Conservation (phyloP, 2,888 invertebrate species). For the Agrochola circellaris region DNA sequence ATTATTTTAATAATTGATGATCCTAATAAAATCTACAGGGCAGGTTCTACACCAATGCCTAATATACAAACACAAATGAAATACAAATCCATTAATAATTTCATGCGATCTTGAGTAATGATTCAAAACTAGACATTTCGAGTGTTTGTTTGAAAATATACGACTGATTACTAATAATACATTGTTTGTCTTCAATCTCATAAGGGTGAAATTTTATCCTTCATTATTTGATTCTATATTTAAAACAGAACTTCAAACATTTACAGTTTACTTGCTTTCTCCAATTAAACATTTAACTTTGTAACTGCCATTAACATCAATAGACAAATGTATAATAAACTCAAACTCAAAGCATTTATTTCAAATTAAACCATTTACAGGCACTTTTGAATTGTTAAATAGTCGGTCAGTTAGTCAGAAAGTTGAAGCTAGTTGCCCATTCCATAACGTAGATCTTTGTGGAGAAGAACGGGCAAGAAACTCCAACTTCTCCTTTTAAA, state of each 20-base stretch:
- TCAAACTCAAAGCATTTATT: too few relatives aligned
- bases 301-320: slow-evolving; percentile 13
- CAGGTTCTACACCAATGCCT: not conserved
- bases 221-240: slow-evolving; percentile 6
- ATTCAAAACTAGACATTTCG: not conserved
- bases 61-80: not conserved
- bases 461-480: too few relatives aligned
- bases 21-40: not conserved
- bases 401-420: too few relatives aligned
- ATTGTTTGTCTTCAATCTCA: not conserved
- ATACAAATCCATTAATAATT: not conserved
- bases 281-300: slow-evolving; percentile 33
- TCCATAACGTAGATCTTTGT: too few relatives aligned
- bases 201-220: not conserved
- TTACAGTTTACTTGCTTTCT: slow-evolving; percentile 1
- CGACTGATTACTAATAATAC: not conserved
- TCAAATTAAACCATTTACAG: too few relatives aligned
- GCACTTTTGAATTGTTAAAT: too few relatives aligned
- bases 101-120: not conserved
- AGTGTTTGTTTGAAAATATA: not conserved
- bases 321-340: not conserved
- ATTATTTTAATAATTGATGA: not conserved
- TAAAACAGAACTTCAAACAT: slow-evolving; percentile 20
- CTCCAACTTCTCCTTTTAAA: too few relatives aligned
- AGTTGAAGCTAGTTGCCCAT: too few relatives aligned